These are phyloP conservation scores for Eptesicus fuscus DNA, from an alignment of 2,113 vertebrate species.

Conservation along the genomic window DNA sequence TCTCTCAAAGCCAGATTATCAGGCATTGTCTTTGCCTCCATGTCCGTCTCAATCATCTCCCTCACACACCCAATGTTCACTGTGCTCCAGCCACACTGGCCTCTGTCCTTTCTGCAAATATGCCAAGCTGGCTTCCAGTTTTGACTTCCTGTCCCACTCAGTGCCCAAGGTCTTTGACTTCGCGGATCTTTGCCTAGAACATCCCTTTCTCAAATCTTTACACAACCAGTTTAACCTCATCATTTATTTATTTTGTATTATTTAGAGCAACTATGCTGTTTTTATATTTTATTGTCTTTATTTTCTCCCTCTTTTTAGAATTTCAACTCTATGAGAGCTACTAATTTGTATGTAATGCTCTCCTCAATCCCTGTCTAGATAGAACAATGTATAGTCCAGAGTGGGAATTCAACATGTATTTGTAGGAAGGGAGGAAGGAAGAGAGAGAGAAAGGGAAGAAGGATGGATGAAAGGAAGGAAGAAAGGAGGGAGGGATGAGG, in stretches of 20 bases:
- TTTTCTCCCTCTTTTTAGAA: neutral
- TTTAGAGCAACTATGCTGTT: neutral
- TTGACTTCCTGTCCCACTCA: too few species aligned
- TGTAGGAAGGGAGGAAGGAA: neutral
- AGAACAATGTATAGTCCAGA: neutral
- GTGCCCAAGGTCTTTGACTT: neutral
- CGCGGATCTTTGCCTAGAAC: neutral
- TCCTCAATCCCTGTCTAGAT: neutral
- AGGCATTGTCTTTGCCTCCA: neutral
- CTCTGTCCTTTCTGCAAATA: neutral
- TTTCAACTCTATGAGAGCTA: neutral
- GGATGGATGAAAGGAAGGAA: too few species aligned
- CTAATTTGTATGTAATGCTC: neutral
- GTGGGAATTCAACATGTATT: neutral
- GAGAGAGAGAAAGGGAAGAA: neutral
- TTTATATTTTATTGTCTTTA: neutral
- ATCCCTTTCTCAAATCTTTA: neutral
- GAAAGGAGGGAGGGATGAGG: neutral
- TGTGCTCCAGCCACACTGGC: neutral
- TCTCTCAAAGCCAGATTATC: neutral
- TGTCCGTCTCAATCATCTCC: rapidly evolving
- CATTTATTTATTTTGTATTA: neutral
- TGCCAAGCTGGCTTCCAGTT: neutral
- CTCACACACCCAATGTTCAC: too few species aligned
- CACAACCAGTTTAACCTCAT: neutral